Evolutionary conservation across 1,140 invertebrate species (phyloP).

Genomic region (Papilio polyxenes): DNA sequence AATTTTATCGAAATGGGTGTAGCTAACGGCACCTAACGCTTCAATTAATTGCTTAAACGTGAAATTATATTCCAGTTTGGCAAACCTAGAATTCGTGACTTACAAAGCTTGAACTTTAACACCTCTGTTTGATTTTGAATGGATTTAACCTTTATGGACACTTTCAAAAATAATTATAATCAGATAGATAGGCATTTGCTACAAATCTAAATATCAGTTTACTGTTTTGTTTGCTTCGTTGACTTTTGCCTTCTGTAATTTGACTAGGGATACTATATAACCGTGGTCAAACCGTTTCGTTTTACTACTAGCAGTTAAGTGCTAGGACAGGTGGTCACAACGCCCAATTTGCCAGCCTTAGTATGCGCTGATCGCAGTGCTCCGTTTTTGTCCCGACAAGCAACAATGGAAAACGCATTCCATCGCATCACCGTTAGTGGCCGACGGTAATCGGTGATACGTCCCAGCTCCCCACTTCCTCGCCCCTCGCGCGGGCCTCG

Average conservation of each 20-base stretch:
- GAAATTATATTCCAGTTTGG: not conserved
- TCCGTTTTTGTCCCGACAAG: constrained; percentile 65
- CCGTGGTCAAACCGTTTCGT: not conserved
- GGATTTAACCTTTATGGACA: not conserved
- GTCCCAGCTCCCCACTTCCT: constrained; percentile 40
- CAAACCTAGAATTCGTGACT: not conserved
- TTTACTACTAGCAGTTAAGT: not conserved
- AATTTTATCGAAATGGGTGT: constrained; percentile 6
- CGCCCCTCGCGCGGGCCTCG: constrained; percentile 41
- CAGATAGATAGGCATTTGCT: not conserved
- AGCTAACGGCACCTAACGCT: constrained; percentile 19
- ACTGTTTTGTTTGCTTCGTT: not conserved
- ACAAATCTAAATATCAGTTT: not conserved
- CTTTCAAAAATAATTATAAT: not conserved
- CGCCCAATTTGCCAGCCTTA: constrained; percentile 51
- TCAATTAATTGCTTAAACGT: constrained; percentile 19
- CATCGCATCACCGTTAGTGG: constrained; percentile 67
- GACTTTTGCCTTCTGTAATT: not conserved
- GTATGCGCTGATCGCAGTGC: constrained; percentile 61
- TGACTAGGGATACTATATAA: not conserved
- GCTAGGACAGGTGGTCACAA: not conserved
- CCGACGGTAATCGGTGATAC: constrained; percentile 59
- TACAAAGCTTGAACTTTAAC: not conserved
- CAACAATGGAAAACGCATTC: constrained; percentile 76
- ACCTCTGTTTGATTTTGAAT: not conserved